Conservation (phyloP, 1,140 invertebrate genomes). For the Drosophila kikkawai region DNA sequence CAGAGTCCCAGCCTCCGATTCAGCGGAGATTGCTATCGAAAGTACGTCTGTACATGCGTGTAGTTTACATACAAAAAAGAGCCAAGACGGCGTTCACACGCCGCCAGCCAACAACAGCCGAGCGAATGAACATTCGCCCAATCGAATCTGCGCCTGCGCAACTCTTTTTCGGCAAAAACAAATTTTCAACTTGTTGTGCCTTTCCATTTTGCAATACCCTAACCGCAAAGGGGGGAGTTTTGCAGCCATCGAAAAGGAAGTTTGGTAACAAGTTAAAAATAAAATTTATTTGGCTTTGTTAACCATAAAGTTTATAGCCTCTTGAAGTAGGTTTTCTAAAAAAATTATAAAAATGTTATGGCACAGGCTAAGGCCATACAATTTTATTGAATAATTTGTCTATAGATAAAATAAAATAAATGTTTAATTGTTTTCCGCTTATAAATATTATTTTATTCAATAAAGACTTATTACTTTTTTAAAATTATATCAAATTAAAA, state of each 20-base stretch:
- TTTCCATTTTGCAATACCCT: slow-evolving; percentile 54
- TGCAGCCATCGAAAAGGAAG: neutral
- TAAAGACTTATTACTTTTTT: neutral
- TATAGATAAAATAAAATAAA: neutral
- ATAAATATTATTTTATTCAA: neutral
- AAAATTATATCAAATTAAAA: neutral
- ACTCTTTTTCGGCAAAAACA: slow-evolving; percentile 51
- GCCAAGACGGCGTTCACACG: slow-evolving; percentile 68
- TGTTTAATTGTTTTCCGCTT: neutral
- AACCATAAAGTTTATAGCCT: neutral
- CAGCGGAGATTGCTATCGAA: slow-evolving; percentile 75
- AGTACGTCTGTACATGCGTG: slow-evolving; percentile 81
- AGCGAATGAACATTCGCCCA: slow-evolving; percentile 34
- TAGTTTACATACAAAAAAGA: slow-evolving; percentile 74
- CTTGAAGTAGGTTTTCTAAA: too few relatives aligned
- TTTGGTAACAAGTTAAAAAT: slow-evolving; percentile 25
- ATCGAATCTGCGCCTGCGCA: slow-evolving; percentile 48
- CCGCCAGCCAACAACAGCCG: slow-evolving; percentile 34
- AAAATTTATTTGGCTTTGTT: slow-evolving; percentile 15
- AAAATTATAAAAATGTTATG: neutral
- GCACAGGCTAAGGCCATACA: neutral
- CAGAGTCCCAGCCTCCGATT: slow-evolving; percentile 14
- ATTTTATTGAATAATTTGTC: neutral
- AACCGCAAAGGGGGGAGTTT: slow-evolving; percentile 21
- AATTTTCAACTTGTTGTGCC: slow-evolving; percentile 45